Conservation (phyloP, 2,888 invertebrate genomes). For the Xylophagus ater region DNA sequence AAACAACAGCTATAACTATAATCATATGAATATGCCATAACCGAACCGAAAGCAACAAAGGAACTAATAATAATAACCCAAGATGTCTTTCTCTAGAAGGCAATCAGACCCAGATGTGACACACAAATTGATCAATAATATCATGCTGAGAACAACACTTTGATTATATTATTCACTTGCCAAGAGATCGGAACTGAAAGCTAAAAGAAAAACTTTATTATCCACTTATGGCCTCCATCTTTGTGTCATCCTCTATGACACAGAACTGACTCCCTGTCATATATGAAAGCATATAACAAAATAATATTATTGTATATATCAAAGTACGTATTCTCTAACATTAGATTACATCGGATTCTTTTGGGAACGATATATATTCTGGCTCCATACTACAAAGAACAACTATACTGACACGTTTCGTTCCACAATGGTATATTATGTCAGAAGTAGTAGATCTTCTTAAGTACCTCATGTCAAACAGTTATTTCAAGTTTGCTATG, state of each 20-base stretch:
- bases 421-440: neutral
- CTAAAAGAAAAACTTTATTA: slow-evolving; percentile 9
- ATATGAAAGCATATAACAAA: neutral
- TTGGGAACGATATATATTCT: too few species aligned
- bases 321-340: too few species aligned
- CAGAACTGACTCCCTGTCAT: slow-evolving; percentile 5
- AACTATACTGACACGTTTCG: neutral
- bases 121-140: slow-evolving; percentile 7
- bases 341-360: too few species aligned
- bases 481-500: slow-evolving; percentile 11
- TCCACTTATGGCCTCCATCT: slow-evolving; percentile 6
- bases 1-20: too few species aligned
- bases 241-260: slow-evolving; percentile 10
- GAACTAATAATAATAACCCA: too few species aligned
- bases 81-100: slow-evolving; percentile 4
- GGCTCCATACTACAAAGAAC: too few species aligned
- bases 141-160: slow-evolving; percentile 3
- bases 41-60: too few species aligned
- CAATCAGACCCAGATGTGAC: slow-evolving; percentile 9
- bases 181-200: neutral
- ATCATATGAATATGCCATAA: too few species aligned
- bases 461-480: slow-evolving; percentile 12
- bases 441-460: slow-evolving; percentile 10
- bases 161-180: slow-evolving; percentile 10
- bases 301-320: too few species aligned